A percentile compares a stretch with the other conserved stretches of the same genome.
Conservation (phyloP, 2,113 vertebrate genomes). For the Galbula dea region DNA sequence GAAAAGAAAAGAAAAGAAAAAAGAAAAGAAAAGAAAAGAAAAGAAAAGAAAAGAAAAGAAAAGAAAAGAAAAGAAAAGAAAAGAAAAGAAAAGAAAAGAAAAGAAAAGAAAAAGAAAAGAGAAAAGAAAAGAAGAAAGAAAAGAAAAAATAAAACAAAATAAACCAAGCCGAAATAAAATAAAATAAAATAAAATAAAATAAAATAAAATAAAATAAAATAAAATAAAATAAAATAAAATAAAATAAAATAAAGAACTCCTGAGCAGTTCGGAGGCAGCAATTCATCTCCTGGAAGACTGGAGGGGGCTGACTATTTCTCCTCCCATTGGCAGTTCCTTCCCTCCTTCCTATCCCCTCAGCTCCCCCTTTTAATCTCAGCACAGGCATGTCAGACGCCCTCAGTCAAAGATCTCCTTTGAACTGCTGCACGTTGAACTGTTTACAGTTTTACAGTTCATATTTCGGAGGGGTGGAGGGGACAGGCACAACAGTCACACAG, state of each 20-base stretch:
- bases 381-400: conserved; percentile 49
- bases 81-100: not conserved
- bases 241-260: not conserved
- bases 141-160: too few relatives aligned
- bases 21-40: too few relatives aligned
- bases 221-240: too few relatives aligned
- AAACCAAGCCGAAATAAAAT: too few relatives aligned
- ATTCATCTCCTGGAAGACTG: conserved; percentile 20
- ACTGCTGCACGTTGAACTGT: conserved; percentile 59
- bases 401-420: conserved; percentile 69
- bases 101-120: too few relatives aligned
- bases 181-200: too few relatives aligned
- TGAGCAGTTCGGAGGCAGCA: not conserved
- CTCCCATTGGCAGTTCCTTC: conserved; percentile 17
- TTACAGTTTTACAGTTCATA: conserved; percentile 69
- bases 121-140: too few relatives aligned
- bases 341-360: conserved; percentile 7
- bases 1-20: too few relatives aligned
- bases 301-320: conserved; percentile 58
- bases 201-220: too few relatives aligned
- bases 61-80: too few relatives aligned
- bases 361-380: conserved; percentile 37
- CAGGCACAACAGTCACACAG: conserved; percentile 48
- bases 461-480: conserved; percentile 56
- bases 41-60: too few relatives aligned